Percentiles rank a stretch among this genome's conserved stretches.
These are phyloP conservation scores for Drosophila carrolli DNA, from an alignment of 1,140 invertebrate species.

Conservation along the genomic window DNA sequence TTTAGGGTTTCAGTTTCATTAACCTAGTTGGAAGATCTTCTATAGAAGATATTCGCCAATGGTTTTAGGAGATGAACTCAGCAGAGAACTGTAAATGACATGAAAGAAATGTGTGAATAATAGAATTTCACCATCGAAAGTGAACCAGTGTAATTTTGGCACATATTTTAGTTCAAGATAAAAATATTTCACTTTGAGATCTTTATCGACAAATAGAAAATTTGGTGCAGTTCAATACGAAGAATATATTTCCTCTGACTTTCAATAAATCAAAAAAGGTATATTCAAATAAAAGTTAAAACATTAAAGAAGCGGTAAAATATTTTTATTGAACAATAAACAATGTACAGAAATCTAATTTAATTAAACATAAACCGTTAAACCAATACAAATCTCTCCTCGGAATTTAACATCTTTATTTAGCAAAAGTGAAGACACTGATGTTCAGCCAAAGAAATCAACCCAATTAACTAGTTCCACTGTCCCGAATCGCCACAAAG, in stretches of 20 bases:
- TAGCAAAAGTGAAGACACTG: slow-evolving; percentile 8
- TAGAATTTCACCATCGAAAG: slow-evolving; percentile 11
- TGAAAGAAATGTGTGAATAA: background rate
- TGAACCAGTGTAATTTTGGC: background rate
- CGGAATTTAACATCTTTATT: slow-evolving; percentile 1
- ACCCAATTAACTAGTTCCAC: slow-evolving; percentile 48
- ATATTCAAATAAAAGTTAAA: too few species aligned
- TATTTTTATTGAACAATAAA: background rate
- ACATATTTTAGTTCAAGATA: background rate
- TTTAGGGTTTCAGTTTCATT: slow-evolving; percentile 59
- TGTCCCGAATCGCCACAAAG: slow-evolving; percentile 46
- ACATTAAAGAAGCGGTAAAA: too few species aligned
- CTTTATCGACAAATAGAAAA: too few species aligned
- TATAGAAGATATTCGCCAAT: slow-evolving; percentile 33
- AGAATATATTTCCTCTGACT: too few species aligned
- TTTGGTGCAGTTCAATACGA: too few species aligned
- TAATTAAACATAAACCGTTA: background rate
- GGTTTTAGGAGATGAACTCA: background rate
- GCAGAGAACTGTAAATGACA: slow-evolving; percentile 8
- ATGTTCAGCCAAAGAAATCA: slow-evolving; percentile 43
- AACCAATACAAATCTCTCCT: background rate
- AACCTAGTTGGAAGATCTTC: slow-evolving; percentile 32
- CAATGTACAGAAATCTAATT: background rate
- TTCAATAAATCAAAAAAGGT: too few species aligned
- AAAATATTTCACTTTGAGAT: background rate